Percentiles rank a stretch among this genome's conserved stretches.
Evolutionary conservation across 2,797 vertebrate genomes (phyloP).

Genomic region (Darevskia mixta): DNA sequence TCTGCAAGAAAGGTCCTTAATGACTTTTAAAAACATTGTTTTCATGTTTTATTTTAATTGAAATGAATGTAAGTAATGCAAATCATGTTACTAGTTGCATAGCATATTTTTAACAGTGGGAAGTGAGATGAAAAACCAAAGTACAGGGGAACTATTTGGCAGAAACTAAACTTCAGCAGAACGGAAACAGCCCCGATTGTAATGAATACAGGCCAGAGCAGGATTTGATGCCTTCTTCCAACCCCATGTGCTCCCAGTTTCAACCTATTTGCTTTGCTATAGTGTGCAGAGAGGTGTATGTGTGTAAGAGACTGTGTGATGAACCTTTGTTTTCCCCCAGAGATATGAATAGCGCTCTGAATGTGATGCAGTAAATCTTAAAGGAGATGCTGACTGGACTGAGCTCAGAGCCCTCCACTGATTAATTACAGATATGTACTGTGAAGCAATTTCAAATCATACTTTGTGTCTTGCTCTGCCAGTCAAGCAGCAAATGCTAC

Average conservation of each 20-base stretch:
- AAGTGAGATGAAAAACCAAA: too few species aligned
- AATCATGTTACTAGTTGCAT: too few species aligned
- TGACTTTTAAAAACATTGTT: too few species aligned
- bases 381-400: constrained; percentile 45
- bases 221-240: too few species aligned
- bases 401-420: constrained; percentile 52
- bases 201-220: too few species aligned
- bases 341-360: constrained; percentile 40
- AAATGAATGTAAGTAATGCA: too few species aligned
- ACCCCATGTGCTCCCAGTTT: not conserved
- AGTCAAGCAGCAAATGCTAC: not conserved
- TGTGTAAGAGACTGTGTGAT: constrained; percentile 24
- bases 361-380: constrained; percentile 17
- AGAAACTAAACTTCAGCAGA: too few species aligned
- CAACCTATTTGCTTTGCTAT: not conserved
- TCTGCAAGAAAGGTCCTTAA: too few species aligned
- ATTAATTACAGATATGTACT: constrained; percentile 40
- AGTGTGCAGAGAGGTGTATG: not conserved
- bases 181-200: too few species aligned
- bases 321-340: constrained; percentile 49
- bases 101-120: too few species aligned
- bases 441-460: constrained; percentile 38
- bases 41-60: too few species aligned
- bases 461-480: not conserved
- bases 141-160: too few species aligned